Base-by-base conservation (phyloP, 2,888 invertebrate species). In the Mimachlamys varia region DNA sequence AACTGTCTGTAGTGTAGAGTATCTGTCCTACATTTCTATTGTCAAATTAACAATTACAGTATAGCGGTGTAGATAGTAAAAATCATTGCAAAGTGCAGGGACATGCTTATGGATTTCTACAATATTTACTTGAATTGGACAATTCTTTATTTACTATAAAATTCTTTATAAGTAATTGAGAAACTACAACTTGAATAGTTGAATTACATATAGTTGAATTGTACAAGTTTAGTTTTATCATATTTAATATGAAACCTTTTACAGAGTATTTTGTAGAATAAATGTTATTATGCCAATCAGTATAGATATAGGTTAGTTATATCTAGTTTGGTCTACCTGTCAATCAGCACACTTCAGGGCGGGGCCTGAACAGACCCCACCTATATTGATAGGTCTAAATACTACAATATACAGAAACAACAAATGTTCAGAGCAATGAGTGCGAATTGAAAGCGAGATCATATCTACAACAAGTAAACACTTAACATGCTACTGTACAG, bases 361-460 rank as follows among this genome's bases (percentile, higher is more conserved):
- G 76, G 76, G 76, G 76, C 33, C 76, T 33, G 27, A 76, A 33
- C 76, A 76, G 76, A 76, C 76, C 76, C 76, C 76, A 33, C 76
- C 76, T 76, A 76, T 33, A 76, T 27, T 76, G 76, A 76, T 76
- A 76, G 76, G 76, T 76, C 76, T 76, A 76, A 76, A 76, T 76
- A 76, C 76, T 76, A 76, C 76, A 76, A 76, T 76, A 76, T 76
- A 76, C 76, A 76, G 76, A 76, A 76, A 62, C 62, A 76, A 76
- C 76, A 76, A 27, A 76, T 13, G 62, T 27, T 76, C 76, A 76
- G 22, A 76, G 76, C 33, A 76, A 33, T 76, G 33, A 76, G 27
- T 76, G 62, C 15, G 27, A 76, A 76, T 76, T 58, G 19, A 58
- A 58, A 53, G 53, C 53, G 53, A 53, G 53, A 53, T 53, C n/a